phyloP scores from a whole-genome alignment of 2,113 vertebrate species.

The Elgaria multicarinata region DNA sequence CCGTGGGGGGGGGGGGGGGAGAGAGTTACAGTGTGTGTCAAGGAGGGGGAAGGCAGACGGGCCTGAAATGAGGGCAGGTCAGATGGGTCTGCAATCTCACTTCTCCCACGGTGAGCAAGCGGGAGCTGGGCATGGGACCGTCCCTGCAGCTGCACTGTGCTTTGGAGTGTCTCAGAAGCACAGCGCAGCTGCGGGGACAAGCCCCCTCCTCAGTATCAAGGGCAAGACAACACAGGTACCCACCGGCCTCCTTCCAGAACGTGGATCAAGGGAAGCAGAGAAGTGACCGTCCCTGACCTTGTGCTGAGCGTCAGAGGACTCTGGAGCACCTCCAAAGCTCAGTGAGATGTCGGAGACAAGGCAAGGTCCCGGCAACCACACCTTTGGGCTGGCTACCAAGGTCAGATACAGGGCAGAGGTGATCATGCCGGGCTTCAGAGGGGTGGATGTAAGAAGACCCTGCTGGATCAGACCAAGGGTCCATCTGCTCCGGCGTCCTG shows the following conservation, averaged over 20 bases:
- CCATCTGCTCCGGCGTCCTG: too few species aligned
- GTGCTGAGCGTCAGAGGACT: not conserved
- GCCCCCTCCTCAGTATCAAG: not conserved
- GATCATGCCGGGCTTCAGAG: too few species aligned
- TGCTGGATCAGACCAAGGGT: too few species aligned
- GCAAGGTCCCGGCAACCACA: not conserved
- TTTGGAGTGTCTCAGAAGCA: not conserved
- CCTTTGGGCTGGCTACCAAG: too few species aligned
- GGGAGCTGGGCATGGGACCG: too few species aligned
- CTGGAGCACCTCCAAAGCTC: not conserved
- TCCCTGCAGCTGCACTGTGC: not conserved
- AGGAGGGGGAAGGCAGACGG: too few species aligned
- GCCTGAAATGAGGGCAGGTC: too few species aligned
- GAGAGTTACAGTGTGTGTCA: too few species aligned
- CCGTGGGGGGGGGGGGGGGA: too few species aligned
- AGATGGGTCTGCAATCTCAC: not conserved
- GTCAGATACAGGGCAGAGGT: too few species aligned
- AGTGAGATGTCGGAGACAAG: not conserved
- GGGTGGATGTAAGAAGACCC: too few species aligned
- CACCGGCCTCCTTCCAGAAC: not conserved
- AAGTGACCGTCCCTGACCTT: not conserved
- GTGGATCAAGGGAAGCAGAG: not conserved
- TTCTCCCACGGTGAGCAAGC: not conserved
- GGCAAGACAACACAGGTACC: not conserved
- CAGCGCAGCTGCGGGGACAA: not conserved